phyloP scores from a whole-genome alignment of 2,888 invertebrate genomes.

The Drosophila atripex region DNA sequence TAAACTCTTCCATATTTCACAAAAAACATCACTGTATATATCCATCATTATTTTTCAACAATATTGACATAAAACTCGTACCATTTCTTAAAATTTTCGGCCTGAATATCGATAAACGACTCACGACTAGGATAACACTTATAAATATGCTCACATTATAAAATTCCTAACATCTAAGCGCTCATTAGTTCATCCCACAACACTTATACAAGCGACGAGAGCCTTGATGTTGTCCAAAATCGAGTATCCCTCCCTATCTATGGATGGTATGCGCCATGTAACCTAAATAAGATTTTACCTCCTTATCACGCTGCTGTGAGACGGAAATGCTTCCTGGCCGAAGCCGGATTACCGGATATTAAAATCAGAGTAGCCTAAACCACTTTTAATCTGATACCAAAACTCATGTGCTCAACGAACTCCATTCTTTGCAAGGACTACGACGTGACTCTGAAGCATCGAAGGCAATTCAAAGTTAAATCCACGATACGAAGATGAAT shows the following conservation, averaged over 20 bases:
- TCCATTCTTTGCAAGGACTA: slow-evolving; percentile 10
- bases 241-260: slow-evolving; percentile 29
- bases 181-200: not conserved
- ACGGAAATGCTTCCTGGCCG: slow-evolving; percentile 9
- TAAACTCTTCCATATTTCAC: slow-evolving; percentile 30
- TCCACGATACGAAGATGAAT: slow-evolving; percentile 10
- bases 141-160: slow-evolving; percentile 33
- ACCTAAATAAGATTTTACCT: not conserved
- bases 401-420: slow-evolving; percentile 9
- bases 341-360: slow-evolving; percentile 20
- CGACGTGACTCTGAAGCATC: slow-evolving; percentile 1
- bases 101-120: slow-evolving; percentile 19
- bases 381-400: too few relatives aligned
- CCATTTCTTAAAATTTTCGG: slow-evolving; percentile 18
- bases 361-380: slow-evolving; percentile 11
- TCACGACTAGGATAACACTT: slow-evolving; percentile 30
- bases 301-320: slow-evolving; percentile 24
- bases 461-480: slow-evolving; percentile 2
- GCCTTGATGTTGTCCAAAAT: slow-evolving; percentile 21
- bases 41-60: slow-evolving; percentile 11
- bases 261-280: slow-evolving; percentile 16
- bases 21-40: slow-evolving; percentile 24
- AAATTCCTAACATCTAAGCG: too few relatives aligned
- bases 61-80: slow-evolving; percentile 9
- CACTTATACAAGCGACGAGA: slow-evolving; percentile 14